A percentile compares a stretch with the other conserved stretches of the same genome.
Conservation (phyloP, 2,113 vertebrate genomes). For the Forbesichthys papilliferus region DNA sequence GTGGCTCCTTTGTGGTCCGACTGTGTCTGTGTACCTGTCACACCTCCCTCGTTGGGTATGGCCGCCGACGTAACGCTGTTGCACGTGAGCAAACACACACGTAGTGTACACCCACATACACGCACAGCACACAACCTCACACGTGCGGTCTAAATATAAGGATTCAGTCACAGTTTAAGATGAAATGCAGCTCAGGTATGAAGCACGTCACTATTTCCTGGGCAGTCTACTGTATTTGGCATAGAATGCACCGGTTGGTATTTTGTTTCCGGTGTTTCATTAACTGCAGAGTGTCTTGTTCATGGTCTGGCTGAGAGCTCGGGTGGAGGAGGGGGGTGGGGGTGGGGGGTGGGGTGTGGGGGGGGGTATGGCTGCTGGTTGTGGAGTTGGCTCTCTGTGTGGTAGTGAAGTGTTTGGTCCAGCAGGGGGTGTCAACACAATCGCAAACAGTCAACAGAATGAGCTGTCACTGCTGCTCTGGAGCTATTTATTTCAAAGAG, state of each 20-base stretch:
- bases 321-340: background rate
- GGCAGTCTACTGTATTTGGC: no score
- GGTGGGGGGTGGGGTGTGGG: background rate
- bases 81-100: no score
- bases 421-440: constrained; percentile 80
- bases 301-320: constrained; percentile 18
- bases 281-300: constrained; percentile 26
- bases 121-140: background rate
- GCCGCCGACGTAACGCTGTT: no score
- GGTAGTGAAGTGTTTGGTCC: constrained; percentile 72
- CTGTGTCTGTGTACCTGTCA: constrained; percentile 57
- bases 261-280: constrained; percentile 40
- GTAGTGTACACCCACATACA: background rate
- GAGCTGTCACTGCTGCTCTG: constrained; percentile 58
- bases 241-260: no score
- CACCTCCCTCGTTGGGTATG: constrained; percentile 42
- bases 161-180: no score
- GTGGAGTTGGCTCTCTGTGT: constrained; percentile 28
- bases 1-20: constrained; percentile 63
- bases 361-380: constrained; percentile 15
- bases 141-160: background rate
- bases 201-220: constrained; percentile 2
- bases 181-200: no score
- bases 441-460: constrained; percentile 64
- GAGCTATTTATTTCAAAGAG: constrained; percentile 51